Conservation (phyloP, 1,140 invertebrate species). For the Phenacoccus solenopsis region DNA sequence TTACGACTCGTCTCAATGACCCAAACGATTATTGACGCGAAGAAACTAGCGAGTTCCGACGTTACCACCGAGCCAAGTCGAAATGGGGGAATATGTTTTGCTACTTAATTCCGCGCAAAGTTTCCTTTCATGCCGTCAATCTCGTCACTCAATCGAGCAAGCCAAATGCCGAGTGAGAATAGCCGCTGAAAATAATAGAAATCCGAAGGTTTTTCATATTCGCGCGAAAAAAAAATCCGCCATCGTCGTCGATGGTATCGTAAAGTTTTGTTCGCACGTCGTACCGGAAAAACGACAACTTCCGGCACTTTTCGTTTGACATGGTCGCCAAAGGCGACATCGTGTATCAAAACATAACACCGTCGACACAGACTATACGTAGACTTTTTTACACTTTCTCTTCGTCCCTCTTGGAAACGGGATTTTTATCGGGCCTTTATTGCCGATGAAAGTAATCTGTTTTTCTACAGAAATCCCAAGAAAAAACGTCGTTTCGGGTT, state of each 20-base stretch:
- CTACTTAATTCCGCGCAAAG: background rate
- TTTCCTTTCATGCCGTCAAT: background rate
- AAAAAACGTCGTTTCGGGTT: background rate
- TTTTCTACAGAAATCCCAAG: background rate
- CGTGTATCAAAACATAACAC: background rate
- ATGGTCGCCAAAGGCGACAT: background rate
- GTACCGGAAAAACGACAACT: slow-evolving; percentile 9
- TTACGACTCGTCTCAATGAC: background rate
- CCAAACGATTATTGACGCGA: background rate
- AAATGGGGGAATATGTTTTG: background rate
- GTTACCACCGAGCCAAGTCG: background rate
- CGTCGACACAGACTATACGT: background rate
- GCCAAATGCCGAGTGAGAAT: background rate
- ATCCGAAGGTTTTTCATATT: background rate
- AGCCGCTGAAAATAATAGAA: background rate
- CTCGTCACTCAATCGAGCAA: background rate
- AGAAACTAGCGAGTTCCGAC: too few relatives aligned
- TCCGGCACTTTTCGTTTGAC: slow-evolving; percentile 17
- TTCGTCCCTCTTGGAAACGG: background rate
- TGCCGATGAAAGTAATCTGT: background rate
- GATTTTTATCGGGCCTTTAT: background rate
- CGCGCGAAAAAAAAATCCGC: background rate
- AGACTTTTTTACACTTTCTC: background rate
- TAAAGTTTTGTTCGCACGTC: background rate
- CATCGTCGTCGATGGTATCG: background rate